phyloP scores from a whole-genome alignment of 2,888 invertebrate species.

The Acleris cristana region DNA sequence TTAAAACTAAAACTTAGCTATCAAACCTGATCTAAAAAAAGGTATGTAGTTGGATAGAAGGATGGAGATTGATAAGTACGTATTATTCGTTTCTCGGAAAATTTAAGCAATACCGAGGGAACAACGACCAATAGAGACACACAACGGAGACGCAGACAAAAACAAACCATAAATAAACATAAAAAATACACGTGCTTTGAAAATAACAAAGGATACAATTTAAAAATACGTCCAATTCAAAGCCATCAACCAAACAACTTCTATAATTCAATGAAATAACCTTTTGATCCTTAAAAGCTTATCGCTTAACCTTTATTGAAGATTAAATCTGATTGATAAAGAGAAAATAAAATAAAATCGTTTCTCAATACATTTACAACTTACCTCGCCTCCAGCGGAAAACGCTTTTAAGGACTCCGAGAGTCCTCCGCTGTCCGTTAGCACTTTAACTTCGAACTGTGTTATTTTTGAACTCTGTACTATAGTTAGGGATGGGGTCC shows the following conservation, averaged over 20 bases:
- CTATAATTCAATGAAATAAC: constrained; percentile 9
- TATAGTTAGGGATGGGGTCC: neutral
- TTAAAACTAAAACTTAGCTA: no score
- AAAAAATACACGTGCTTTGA: no score
- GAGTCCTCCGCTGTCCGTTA: constrained; percentile 57
- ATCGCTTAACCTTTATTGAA: constrained; percentile 22
- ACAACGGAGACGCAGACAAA: no score
- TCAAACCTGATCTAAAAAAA: no score
- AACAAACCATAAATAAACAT: no score
- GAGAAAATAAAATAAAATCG: constrained; percentile 36
- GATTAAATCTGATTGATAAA: constrained; percentile 21
- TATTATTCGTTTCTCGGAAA: no score
- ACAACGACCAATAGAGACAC: no score
- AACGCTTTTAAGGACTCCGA: constrained; percentile 54
- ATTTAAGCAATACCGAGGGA: no score
- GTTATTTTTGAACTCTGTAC: neutral
- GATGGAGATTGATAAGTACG: no score
- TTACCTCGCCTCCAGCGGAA: constrained; percentile 64
- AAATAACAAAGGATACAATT: neutral
- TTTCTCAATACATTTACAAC: constrained; percentile 51
- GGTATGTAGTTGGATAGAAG: no score
- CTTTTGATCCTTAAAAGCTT: constrained; percentile 24
- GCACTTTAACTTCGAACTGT: constrained; percentile 62
- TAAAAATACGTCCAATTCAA: constrained; percentile 1
- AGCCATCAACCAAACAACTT: constrained; percentile 11